These are phyloP conservation scores for Carduelis carduelis DNA, from an alignment of 2,797 vertebrate genomes.

Conservation along the genomic window DNA sequence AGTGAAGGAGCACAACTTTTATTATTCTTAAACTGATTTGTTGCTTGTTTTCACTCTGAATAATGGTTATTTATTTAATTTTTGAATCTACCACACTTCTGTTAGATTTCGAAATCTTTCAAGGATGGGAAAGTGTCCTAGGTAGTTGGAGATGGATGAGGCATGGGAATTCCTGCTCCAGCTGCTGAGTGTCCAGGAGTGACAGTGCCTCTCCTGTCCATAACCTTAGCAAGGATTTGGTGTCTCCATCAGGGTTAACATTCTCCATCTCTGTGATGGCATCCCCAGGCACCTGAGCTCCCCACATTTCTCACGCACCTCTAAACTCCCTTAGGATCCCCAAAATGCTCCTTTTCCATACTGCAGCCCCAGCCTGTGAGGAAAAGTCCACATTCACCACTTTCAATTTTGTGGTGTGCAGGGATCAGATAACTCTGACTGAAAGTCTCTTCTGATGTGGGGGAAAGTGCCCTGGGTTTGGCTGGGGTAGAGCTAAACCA, in stretches of 20 bases:
- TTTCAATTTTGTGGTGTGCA: not conserved
- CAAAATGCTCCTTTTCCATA: not conserved
- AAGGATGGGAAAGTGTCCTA: not conserved
- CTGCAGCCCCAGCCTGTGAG: not conserved
- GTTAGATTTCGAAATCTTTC: not conserved
- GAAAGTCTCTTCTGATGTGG: not conserved
- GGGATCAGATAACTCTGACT: not conserved
- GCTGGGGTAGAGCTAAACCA: not conserved
- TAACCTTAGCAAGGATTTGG: not conserved
- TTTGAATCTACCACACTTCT: not conserved
- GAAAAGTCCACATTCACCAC: not conserved
- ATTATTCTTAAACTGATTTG: not conserved
- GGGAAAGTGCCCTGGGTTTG: not conserved
- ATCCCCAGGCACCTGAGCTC: not conserved
- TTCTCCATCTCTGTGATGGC: rapidly evolving
- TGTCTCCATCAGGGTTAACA: not conserved
- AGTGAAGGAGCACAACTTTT: rapidly evolving
- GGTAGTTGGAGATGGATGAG: rapidly evolving
- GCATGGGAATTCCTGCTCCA: not conserved
- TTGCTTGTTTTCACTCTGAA: not conserved
- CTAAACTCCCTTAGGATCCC: not conserved
- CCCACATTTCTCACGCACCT: rapidly evolving
- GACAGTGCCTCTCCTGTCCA: not conserved
- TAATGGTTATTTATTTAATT: not conserved
- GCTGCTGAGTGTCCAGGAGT: rapidly evolving